Base-by-base conservation (phyloP, 1,140 invertebrate species). In the Nomia melanderi region DNA sequence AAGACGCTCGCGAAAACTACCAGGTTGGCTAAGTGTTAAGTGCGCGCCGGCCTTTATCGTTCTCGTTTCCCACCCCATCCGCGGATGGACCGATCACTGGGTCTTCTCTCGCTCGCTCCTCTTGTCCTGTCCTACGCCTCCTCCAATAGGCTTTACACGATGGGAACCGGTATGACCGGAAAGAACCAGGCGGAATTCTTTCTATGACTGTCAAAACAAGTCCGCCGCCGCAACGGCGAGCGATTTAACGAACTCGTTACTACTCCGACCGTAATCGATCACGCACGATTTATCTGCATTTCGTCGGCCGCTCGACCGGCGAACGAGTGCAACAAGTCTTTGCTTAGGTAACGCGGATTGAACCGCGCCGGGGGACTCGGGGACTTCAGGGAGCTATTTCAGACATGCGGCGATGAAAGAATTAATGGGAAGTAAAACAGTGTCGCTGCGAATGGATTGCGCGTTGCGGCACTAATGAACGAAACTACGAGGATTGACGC, bases 131-230 rank as follows among this genome's bases (percentile, higher is more conserved):
- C 78, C 78, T 75, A 56, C 74, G 63, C 80, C 79, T 82, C 63
- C 47, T 78, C 81, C 67, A 25, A 57, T 71, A 41, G 69, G 31
- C 66, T 31, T 25, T n/a, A 44, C 36, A 47, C 66, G 41, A 71
- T 64, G 66, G 57, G 77, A 84, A 84, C 81, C 82, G 81, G 81
- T 84, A 83, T 64, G 69, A 83, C 82, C 72, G 76, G 81, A 78
- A 83, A 74, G 20, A 77, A 82, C 72, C 65, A 64, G 53, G 62
- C 65, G 47, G 81, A 80, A 83, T 84, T 77, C 72, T 83, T 54
- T 76, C 65, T 78, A 53, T 20, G 75, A 74, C 59, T 73, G 81
- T 82, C 70, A 69, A 83, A 82, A 83, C 80, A 39, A 72, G 73
- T 60, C 31, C 39, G 25, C n/a, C 67, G n/a, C 31, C 23, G 23